These are phyloP conservation scores for Heterocephalus glaber DNA, from an alignment of 2,113 vertebrate species.

Conservation along the genomic window DNA sequence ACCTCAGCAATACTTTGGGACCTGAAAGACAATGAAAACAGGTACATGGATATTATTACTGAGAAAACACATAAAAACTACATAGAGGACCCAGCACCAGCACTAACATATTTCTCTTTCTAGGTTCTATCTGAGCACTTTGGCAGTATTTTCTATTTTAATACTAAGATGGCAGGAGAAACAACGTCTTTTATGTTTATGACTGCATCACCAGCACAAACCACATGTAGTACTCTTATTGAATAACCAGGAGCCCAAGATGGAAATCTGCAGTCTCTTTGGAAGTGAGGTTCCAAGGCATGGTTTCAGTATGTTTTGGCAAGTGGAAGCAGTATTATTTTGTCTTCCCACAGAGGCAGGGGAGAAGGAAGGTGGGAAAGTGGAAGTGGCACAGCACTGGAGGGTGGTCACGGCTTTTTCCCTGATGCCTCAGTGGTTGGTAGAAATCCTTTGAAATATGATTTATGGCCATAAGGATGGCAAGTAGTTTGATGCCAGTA, in stretches of 20 bases:
- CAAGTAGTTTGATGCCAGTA: background rate
- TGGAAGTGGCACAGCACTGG: background rate
- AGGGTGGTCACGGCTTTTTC: rapidly evolving
- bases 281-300: background rate
- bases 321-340: background rate
- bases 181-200: background rate
- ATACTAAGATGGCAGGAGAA: background rate
- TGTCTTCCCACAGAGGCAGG: background rate
- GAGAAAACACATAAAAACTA: background rate
- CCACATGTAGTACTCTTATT: background rate
- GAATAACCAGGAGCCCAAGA: background rate
- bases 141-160: background rate
- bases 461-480: too few relatives aligned
- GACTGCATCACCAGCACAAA: background rate
- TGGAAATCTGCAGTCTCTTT: background rate
- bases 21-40: conserved; percentile 85
- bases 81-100: too few relatives aligned
- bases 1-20: conserved; percentile 91
- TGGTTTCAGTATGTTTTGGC: background rate
- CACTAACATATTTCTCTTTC: background rate
- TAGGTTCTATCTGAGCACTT: background rate
- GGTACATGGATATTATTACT: background rate
- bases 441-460: background rate
- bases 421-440: background rate
- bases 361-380: background rate